A percentile compares a stretch with the other conserved stretches of the same genome.
phyloP scores from a whole-genome alignment of 2,888 invertebrate genomes.

The Dione juno region DNA sequence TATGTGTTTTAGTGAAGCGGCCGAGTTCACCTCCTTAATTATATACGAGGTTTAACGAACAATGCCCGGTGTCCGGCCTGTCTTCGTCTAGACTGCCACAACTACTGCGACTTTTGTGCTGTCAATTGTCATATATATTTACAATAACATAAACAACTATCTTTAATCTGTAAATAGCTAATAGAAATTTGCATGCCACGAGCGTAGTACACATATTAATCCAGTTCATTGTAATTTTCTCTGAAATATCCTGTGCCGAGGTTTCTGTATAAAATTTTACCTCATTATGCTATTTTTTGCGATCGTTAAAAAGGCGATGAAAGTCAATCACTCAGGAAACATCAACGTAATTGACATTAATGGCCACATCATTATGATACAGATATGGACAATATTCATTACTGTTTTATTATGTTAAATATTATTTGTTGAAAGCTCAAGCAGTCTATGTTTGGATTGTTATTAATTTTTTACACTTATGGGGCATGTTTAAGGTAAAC shows the following conservation, averaged over 20 bases:
- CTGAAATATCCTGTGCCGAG: constrained; percentile 22
- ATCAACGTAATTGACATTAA: constrained; percentile 44
- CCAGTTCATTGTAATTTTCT: constrained; percentile 27
- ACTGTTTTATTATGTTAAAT: constrained; percentile 30
- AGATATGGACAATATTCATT: constrained; percentile 36
- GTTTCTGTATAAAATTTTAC: constrained; percentile 38
- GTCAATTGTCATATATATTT: constrained; percentile 2
- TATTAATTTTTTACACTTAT: neutral
- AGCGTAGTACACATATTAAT: constrained; percentile 1
- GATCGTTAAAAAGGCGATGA: constrained; percentile 43
- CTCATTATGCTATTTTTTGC: constrained; percentile 41
- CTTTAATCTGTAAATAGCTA: neutral
- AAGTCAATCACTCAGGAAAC: constrained; percentile 41
- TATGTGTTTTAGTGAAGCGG: constrained; percentile 76
- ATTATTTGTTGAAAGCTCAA: constrained; percentile 30
- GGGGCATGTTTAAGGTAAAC: neutral
- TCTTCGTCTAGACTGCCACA: constrained; percentile 34
- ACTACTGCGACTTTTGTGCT: constrained; percentile 33
- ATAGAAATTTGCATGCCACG: neutral
- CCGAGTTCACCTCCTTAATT: constrained; percentile 71
- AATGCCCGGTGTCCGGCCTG: constrained; percentile 60
- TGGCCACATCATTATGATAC: constrained; percentile 37
- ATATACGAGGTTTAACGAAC: constrained; percentile 76
- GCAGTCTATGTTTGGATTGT: neutral
- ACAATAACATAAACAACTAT: neutral